Percentiles rank a stretch among this genome's conserved stretches.
Evolutionary conservation across 2,888 invertebrate species (phyloP).

Genomic region (Sinhomidia bicolor): DNA sequence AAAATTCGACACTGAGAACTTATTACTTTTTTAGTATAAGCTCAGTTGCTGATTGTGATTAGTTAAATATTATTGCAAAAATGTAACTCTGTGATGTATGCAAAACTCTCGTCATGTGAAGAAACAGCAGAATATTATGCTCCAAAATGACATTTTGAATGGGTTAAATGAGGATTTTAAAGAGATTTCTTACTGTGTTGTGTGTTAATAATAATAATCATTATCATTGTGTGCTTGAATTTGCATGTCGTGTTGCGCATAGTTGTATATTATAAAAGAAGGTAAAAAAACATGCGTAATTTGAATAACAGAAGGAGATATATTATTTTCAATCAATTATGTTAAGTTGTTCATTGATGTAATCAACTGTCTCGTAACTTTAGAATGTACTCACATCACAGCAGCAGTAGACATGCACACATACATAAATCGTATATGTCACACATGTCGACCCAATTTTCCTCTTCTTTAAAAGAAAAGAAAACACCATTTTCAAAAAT

Average conservation of each 20-base stretch:
- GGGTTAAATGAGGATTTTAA: not conserved
- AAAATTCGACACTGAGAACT: not conserved
- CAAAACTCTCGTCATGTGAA: not conserved
- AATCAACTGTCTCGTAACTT: conserved; percentile 1
- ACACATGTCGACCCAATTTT: conserved; percentile 39
- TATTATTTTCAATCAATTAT: conserved; percentile 31
- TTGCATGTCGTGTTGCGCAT: not conserved
- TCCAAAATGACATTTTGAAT: not conserved
- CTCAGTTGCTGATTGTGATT: not conserved
- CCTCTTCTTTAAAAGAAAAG: not conserved
- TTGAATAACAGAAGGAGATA: not conserved
- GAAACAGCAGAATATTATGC: not conserved
- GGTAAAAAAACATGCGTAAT: not conserved
- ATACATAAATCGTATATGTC: not conserved
- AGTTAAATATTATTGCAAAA: too few relatives aligned
- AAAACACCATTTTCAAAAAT: not conserved
- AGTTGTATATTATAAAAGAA: too few relatives aligned
- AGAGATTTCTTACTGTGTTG: not conserved
- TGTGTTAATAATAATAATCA: not conserved
- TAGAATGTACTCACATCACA: not conserved
- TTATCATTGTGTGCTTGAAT: not conserved
- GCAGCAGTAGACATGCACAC: not conserved
- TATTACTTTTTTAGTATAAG: not conserved
- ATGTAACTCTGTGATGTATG: not conserved
- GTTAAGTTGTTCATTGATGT: not conserved